Conservation (phyloP, 1,140 invertebrate genomes). For the Paralvinella palmiformis region DNA sequence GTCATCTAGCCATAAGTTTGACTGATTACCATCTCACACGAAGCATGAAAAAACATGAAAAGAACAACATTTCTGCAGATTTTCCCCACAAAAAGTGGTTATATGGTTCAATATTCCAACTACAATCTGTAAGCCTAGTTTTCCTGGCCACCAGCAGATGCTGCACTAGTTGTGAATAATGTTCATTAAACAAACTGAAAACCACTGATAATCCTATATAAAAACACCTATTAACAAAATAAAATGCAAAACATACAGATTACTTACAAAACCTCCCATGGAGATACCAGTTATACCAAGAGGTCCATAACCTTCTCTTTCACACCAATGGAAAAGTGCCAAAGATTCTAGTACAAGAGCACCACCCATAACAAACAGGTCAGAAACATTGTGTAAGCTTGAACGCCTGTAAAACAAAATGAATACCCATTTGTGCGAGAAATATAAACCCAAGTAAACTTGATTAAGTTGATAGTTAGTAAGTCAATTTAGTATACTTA, state of each 20-base stretch:
- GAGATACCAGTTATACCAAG: conserved; percentile 92
- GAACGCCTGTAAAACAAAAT: conserved; percentile 64
- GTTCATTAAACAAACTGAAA: too few species aligned
- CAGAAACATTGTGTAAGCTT: conserved; percentile 87
- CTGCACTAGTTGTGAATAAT: too few species aligned
- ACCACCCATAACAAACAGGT: conserved; percentile 99
- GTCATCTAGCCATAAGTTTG: too few species aligned
- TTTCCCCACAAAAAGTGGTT: too few species aligned
- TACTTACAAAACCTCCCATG: conserved; percentile 93
- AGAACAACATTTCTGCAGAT: too few species aligned
- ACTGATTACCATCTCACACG: too few species aligned
- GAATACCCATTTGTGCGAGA: neutral
- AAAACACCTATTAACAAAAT: neutral
- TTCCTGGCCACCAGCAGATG: too few species aligned
- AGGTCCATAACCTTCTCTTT: conserved; percentile 75
- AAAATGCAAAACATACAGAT: neutral
- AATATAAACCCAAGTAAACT: neutral
- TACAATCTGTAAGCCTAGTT: too few species aligned
- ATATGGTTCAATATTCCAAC: too few species aligned
- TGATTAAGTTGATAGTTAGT: too few species aligned
- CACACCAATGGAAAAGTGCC: conserved; percentile 89
- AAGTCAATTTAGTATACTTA: too few species aligned
- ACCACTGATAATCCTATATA: conserved; percentile 13
- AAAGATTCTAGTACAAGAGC: conserved; percentile 89
- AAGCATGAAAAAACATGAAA: too few species aligned